Conservation (phyloP, 2,113 vertebrate species). For the Balaeniceps rex region DNA sequence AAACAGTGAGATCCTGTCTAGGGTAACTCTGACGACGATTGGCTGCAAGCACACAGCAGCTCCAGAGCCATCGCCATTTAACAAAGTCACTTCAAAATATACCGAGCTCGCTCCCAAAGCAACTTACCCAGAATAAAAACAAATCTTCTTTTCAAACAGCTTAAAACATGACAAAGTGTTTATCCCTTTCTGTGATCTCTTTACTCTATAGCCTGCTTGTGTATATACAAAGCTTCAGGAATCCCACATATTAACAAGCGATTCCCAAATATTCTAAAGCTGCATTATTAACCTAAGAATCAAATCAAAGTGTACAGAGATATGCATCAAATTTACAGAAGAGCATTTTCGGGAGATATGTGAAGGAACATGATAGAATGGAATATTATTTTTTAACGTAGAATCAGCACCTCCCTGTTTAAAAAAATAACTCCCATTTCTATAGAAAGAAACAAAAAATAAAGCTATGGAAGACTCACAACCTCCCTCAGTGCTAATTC, state of each 20-base stretch:
- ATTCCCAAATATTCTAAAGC: neutral
- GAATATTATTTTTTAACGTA: neutral
- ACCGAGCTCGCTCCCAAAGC: neutral
- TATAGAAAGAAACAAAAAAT: neutral
- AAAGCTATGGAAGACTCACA: neutral
- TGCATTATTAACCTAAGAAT: neutral
- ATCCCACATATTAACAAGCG: neutral
- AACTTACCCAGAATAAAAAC: slow-evolving; percentile 40
- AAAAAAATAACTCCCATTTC: neutral
- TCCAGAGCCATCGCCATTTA: neutral
- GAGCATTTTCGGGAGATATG: neutral
- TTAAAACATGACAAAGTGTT: slow-evolving; percentile 26
- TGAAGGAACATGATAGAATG: neutral
- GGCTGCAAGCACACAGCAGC: neutral
- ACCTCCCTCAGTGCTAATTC: neutral
- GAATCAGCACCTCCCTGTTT: neutral
- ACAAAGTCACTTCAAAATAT: neutral
- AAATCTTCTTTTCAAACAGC: slow-evolving; percentile 41
- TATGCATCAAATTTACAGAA: neutral
- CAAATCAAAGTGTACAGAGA: neutral
- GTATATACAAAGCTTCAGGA: neutral
- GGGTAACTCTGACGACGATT: neutral
- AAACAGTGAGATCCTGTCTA: neutral
- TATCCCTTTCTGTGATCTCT: slow-evolving; percentile 31
- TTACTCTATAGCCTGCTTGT: neutral